Evolutionary conservation across 2,797 vertebrate species (phyloP), one percentile per base, ranked within the genome.

Genomic region (Sciaenops ocellatus): DNA sequence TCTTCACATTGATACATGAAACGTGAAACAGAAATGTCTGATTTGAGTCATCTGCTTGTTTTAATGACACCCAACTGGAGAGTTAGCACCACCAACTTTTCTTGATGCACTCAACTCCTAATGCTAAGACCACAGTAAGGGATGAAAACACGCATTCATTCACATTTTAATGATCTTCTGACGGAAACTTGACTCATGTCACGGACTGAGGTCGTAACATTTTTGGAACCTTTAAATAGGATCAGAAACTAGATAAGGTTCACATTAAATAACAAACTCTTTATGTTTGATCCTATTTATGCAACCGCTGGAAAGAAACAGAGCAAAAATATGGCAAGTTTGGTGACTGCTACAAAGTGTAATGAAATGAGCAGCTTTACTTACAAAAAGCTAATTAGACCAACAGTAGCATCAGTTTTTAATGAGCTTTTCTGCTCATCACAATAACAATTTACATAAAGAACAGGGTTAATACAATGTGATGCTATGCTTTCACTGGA

Each of bases 401-500:
- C 5, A 22, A 13, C 50, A 28, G 11, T 42, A 52, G 22, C 28
- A 7, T 20, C 17, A 9, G 20, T 26, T 46, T 62, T 22, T 22
- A 73, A 3, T 56, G 5, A 56, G 48, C n/a, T 48, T 47, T 64
- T 6, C 28, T 54, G 46, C 28, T 62, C 38, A 50, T 65, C 30
- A 63, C 20, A 26, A 20, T n/a, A 28, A 63, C 16, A 1, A 34
- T 48, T 44, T 38, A 47, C 10, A 42, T 42, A 41, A 10, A 55
- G 15, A 56, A 26, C 22, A 24, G 7, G 13, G 26, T 62, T 60
- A 28, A 69, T 24, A 50, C 6, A 38, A 41, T 41, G 13, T 34
- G 4, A 42, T 54, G 15, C 9, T 22, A 6, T 60, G 50, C 64
- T 82, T 38, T 73, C 42, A 67, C 20, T 55, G 20, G 48, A 48